Percentiles rank a stretch among this genome's conserved stretches.
phyloP scores from a whole-genome alignment of 2,113 vertebrate genomes.

The Calonectris borealis region DNA sequence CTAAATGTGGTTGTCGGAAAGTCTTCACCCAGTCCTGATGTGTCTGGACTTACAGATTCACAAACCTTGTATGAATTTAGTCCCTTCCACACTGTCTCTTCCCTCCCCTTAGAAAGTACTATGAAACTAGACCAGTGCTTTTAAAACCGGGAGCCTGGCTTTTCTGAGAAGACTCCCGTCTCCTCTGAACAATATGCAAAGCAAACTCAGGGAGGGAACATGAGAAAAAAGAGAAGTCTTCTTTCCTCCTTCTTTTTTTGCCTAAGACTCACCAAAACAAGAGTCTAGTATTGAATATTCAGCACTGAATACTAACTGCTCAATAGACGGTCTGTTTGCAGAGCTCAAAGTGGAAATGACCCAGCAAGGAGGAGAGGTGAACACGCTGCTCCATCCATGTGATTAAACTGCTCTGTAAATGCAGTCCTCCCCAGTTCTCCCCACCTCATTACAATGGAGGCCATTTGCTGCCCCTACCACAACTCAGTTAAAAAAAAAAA shows the following conservation, averaged over 20 bases:
- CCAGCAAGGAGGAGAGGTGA: constrained; percentile 67
- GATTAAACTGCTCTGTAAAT: constrained; percentile 48
- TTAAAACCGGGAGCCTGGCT: constrained; percentile 31
- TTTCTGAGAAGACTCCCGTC: constrained; percentile 27
- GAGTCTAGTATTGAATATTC: constrained; percentile 70
- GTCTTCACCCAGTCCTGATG: background rate
- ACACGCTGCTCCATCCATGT: constrained; percentile 55
- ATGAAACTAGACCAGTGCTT: background rate
- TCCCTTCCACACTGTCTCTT: background rate
- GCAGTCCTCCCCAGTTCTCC: background rate
- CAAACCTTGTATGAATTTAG: background rate
- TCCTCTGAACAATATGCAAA: constrained; percentile 48
- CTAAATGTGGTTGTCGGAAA: background rate
- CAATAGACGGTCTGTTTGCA: constrained; percentile 66
- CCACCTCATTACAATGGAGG: constrained; percentile 16
- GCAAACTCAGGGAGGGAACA: constrained; percentile 59
- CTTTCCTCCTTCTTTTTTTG: constrained; percentile 51
- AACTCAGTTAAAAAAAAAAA: background rate
- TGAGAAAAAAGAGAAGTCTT: constrained; percentile 55
- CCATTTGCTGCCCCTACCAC: constrained; percentile 22
- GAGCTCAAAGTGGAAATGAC: constrained; percentile 68
- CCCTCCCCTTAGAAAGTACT: background rate
- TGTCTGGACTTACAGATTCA: background rate
- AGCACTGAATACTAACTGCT: constrained; percentile 58
- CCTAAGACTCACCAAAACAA: constrained; percentile 62